Evolutionary conservation across 2,888 invertebrate genomes (phyloP).

Genomic region (Gymnoscelis rufifasciata): DNA sequence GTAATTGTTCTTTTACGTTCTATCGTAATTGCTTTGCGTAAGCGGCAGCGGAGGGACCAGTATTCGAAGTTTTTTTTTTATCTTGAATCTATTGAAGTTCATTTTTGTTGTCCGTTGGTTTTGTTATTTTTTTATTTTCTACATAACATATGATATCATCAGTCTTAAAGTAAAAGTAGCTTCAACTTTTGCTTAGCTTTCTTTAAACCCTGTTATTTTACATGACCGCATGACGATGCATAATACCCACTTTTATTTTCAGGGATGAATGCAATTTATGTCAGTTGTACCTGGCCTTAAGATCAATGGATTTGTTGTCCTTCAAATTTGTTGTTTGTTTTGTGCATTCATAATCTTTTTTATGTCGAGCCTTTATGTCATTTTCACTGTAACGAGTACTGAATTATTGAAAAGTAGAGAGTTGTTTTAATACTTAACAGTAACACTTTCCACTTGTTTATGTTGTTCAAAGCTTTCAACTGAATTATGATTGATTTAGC

Average conservation of each 20-base stretch:
- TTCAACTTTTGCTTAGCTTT: no score
- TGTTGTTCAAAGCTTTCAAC: no score
- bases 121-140: neutral
- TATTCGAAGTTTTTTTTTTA: conserved; percentile 24
- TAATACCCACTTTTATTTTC: conserved; percentile 13
- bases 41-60: conserved; percentile 19
- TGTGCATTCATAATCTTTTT: no score
- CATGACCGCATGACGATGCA: conserved; percentile 6
- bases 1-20: conserved; percentile 31
- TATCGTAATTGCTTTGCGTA: conserved; percentile 32
- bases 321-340: no score
- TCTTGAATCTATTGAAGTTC: no score
- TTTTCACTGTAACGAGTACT: neutral
- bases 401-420: conserved; percentile 5
- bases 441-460: neutral
- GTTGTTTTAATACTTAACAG: neutral
- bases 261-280: neutral
- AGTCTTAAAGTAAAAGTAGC: no score
- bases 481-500: no score
- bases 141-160: no score
- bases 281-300: neutral
- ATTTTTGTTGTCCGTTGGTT: neutral
- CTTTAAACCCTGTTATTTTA: conserved; percentile 4
- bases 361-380: no score
- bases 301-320: neutral